A percentile compares a stretch with the other conserved stretches of the same genome.
phyloP scores from a whole-genome alignment of 2,113 vertebrate species.

The Melanostigma gelatinosum region DNA sequence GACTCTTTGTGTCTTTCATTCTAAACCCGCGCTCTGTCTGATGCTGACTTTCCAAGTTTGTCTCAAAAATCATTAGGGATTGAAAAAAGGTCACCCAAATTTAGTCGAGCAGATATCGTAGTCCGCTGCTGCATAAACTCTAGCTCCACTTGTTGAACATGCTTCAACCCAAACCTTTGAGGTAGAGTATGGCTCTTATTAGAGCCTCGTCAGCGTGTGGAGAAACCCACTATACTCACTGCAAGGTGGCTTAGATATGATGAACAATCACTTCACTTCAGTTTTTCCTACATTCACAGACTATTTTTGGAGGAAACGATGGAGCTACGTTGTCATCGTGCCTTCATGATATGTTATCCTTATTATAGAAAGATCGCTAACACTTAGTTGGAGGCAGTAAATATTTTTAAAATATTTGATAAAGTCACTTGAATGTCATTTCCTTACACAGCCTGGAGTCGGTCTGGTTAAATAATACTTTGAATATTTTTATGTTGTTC shows the following conservation, averaged over 20 bases:
- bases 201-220: background rate
- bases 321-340: background rate
- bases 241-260: background rate
- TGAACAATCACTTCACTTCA: background rate
- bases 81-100: background rate
- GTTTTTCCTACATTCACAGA: background rate
- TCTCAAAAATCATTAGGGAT: conserved; percentile 10
- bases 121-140: background rate
- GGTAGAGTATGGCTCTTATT: background rate
- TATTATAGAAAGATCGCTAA: background rate
- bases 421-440: background rate
- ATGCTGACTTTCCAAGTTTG: background rate
- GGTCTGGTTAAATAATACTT: background rate
- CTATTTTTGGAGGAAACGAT: background rate
- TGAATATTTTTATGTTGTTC: background rate
- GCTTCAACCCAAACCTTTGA: background rate
- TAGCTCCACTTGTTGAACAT: background rate
- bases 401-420: background rate
- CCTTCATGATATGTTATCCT: background rate
- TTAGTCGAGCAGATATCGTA: background rate
- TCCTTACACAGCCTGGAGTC: background rate
- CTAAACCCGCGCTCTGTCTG: background rate
- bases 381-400: background rate
- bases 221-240: background rate
- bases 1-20: conserved; percentile 25